Evolutionary conservation across 2,888 invertebrate species (phyloP).

Genomic region (Dasypogon diadema): DNA sequence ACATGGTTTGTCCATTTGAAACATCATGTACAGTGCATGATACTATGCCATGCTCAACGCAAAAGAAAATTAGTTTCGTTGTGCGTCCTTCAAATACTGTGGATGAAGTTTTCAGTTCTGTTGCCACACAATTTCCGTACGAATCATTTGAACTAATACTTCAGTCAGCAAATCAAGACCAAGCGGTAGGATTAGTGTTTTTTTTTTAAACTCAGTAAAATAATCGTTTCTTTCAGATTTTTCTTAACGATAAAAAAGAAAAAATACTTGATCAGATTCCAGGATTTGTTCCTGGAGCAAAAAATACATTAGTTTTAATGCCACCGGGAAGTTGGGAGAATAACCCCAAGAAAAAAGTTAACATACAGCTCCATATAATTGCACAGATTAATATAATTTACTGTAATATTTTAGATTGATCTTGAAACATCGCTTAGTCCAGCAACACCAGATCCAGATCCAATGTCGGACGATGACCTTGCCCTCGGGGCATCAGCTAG

Average conservation of each 20-base stretch:
- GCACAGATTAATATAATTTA: neutral
- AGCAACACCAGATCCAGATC: slow-evolving; percentile 45
- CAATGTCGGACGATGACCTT: slow-evolving; percentile 63
- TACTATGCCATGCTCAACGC: slow-evolving; percentile 65
- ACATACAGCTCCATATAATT: neutral
- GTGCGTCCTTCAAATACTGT: slow-evolving; percentile 65
- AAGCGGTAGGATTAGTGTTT: slow-evolving; percentile 26
- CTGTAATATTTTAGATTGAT: slow-evolving; percentile 31
- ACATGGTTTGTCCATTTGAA: slow-evolving; percentile 61
- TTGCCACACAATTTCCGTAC: slow-evolving; percentile 65
- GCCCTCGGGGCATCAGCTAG: slow-evolving; percentile 68
- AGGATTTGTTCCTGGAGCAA: slow-evolving; percentile 63
- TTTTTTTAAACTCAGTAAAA: neutral
- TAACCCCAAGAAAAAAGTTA: slow-evolving; percentile 37
- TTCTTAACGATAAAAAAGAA: slow-evolving; percentile 62
- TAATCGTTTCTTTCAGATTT: slow-evolving; percentile 59
- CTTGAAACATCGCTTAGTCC: slow-evolving; percentile 39
- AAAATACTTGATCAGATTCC: slow-evolving; percentile 62
- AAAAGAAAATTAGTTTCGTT: slow-evolving; percentile 66
- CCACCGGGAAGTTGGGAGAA: slow-evolving; percentile 56
- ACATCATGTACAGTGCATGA: slow-evolving; percentile 66
- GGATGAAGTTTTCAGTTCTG: slow-evolving; percentile 63
- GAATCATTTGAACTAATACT: slow-evolving; percentile 64
- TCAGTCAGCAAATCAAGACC: slow-evolving; percentile 60
- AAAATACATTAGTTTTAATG: slow-evolving; percentile 60